phyloP scores from a whole-genome alignment of 1,140 invertebrate species.

The Gerris buenoi region DNA sequence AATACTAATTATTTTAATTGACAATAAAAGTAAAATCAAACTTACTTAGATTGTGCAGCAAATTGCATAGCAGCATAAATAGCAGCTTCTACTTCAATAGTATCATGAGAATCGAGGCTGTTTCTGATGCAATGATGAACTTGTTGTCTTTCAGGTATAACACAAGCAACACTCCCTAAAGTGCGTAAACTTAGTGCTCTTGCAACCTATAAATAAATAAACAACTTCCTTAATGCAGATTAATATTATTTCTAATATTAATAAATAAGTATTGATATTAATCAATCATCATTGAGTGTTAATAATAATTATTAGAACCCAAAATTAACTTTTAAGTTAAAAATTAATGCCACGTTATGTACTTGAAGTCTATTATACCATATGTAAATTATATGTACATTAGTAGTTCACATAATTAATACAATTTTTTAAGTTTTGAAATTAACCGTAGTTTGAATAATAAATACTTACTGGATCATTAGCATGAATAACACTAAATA shows the following conservation, averaged over 20 bases:
- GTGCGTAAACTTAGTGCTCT: constrained; percentile 77
- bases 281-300: too few species aligned
- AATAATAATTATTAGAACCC: too few species aligned
- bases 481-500: constrained; percentile 90
- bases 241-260: too few species aligned
- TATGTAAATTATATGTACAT: too few species aligned
- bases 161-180: constrained; percentile 76
- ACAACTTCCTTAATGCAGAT: background rate
- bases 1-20: too few species aligned
- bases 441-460: background rate
- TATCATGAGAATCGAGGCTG: constrained; percentile 85
- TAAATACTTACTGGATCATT: constrained; percentile 63
- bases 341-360: too few species aligned
- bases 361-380: too few species aligned
- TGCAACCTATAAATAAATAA: constrained; percentile 40
- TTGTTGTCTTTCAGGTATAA: constrained; percentile 84
- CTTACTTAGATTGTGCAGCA: constrained; percentile 74
- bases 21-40: too few species aligned
- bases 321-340: background rate
- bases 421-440: too few species aligned
- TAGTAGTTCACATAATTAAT: too few species aligned
- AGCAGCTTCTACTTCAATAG: constrained; percentile 87
- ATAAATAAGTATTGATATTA: too few species aligned
- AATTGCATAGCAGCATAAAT: constrained; percentile 88
- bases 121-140: constrained; percentile 87